Evolutionary conservation across 2,113 vertebrate genomes (phyloP), one percentile per base, ranked within the genome.

Genomic region (Columba janthina): DNA sequence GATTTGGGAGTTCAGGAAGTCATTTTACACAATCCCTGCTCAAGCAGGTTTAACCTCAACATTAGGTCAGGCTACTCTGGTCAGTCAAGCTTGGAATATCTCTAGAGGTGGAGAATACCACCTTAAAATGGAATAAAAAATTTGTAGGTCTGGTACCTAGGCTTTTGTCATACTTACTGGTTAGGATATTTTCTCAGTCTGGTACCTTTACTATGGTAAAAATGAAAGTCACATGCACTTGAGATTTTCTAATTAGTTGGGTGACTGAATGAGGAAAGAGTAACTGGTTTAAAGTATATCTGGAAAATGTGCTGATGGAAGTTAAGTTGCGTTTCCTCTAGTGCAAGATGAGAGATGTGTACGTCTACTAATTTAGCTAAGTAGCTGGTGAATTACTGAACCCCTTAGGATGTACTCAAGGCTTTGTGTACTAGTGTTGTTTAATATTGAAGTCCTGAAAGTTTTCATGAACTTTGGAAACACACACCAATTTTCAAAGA

Each of bases 191-290:
- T 81, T 70, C 19, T 85, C 28, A 40, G 21, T 65, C 13, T 12
- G 61, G 8, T 57, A 31, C 8, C 7, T 78, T 66, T 69, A 38
- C 10, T 79, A 10, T 56, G 17, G 6, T 57, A 74, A 67, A 85
- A 65, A 9, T 48, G 40, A 10, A 65, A 31, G 8, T 79, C 69
- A 26, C 0, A 0, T n/a, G 29, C 10, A 20, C 8, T 48, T 57
- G 19, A 74, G 10, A 22, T 48, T 51, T 83, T 60, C 17, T 42
- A 29, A 85, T 29, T 53, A 31, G 3, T 0, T 69, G 48, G 2
- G 11, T 17, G 2, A 1, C 31, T 54, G 12, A 5, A 5, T 70
- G 19, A 21, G 16, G 4, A 19, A 51, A 65, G 56, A 58, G 12
- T 36, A 50, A 31, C n/a, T 66, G 14, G 3, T 67, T 84, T 89